Conservation (phyloP, 1,140 invertebrate species). For the Hyposmocoma kahamanoa region DNA sequence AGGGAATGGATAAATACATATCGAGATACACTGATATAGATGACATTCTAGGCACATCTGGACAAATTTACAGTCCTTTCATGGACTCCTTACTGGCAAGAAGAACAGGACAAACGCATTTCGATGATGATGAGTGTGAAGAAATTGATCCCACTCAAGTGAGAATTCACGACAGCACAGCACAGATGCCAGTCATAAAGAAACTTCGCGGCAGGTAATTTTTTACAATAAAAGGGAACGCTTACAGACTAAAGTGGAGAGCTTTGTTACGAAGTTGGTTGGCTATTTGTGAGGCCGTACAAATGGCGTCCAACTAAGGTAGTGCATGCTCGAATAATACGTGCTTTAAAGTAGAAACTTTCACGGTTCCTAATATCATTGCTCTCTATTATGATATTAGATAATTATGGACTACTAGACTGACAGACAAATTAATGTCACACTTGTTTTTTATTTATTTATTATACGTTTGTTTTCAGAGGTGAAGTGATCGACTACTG, state of each 20-base stretch:
- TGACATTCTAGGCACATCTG: conserved; percentile 81
- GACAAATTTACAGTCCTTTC: conserved; percentile 77
- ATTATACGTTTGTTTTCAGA: no score
- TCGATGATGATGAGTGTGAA: conserved; percentile 74
- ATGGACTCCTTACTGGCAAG: conserved; percentile 73
- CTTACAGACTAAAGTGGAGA: background rate
- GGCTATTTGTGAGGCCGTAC: conserved; percentile 2
- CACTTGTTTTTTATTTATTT: conserved; percentile 22
- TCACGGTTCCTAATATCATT: background rate
- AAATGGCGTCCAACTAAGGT: conserved; percentile 14
- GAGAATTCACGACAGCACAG: conserved; percentile 84
- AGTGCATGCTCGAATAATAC: conserved; percentile 13
- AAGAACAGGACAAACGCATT: conserved; percentile 49
- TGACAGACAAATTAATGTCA: no score
- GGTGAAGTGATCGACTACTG: conserved; percentile 61
- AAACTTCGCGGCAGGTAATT: conserved; percentile 68
- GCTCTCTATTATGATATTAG: no score
- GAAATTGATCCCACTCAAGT: conserved; percentile 82
- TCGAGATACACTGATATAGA: conserved; percentile 88
- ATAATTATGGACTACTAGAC: no score
- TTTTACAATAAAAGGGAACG: background rate
- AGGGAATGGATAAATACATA: conserved; percentile 76
- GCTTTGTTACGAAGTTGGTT: background rate
- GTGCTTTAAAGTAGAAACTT: conserved; percentile 43
- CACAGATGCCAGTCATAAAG: conserved; percentile 80